Base-by-base conservation (phyloP, 2,797 vertebrate genomes). In the Pteropus rufus region DNA sequence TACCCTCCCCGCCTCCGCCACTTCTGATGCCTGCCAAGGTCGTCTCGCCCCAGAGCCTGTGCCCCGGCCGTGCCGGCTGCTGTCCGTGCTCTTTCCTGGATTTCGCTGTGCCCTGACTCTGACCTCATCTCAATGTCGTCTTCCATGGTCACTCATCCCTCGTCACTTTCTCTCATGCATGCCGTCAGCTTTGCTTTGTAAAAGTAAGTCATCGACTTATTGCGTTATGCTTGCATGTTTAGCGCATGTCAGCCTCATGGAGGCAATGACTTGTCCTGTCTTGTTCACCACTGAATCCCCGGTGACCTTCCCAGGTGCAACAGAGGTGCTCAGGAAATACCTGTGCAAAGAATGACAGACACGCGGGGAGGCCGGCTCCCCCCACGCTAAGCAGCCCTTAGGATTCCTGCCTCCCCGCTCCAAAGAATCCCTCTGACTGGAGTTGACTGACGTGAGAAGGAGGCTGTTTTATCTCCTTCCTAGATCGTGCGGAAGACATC, bases 401-500 rank as follows among this genome's bases (percentile, higher is more conserved):
- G 26, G 29, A 1, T 7, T 23, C 58, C 34, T 5, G 2, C 4
- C 24, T 34, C 72, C 56, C 19, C 10, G 3, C 64, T 52, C 54
- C 7, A 0, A 4, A 21, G 49, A 72, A 15, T 4, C 19, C 19
- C 80, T 2, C 0, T 18, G 34, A 14, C 46, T 52, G 9, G 16
- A 1, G 10, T 0, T 31, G 31, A 21, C 15, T 21, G 52, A 41
- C 70, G 76, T n/a, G 19, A 91, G 54, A 8, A n/a, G 10, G 0
- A 6, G 8, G 29, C 87, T 70, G 70, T 58, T 92, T 91, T 41
- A 56, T 91, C 44, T 81, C 65, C 18, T 41, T 95, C 94, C 73
- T 69, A 75, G 24, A 64, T 94, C 72, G 93, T 60, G 81, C 77
- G 67, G 92, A 97, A 88, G 26, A 56, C 29, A 93, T 91, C 77